These are phyloP conservation scores for Frankliniella fusca DNA, from an alignment of 2,888 invertebrate genomes.

Conservation along the genomic window DNA sequence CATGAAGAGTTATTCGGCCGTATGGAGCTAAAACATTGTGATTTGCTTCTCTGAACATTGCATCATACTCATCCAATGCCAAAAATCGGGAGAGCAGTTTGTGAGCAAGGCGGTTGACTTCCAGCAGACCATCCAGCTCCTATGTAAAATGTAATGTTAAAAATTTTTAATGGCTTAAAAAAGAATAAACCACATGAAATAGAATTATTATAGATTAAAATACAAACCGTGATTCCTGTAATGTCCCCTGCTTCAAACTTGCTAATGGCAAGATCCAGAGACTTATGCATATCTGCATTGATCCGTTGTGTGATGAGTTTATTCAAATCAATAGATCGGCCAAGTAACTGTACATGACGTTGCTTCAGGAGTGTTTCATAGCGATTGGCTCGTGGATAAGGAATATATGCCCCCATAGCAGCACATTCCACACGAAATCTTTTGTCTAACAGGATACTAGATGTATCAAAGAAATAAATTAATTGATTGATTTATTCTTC, in stretches of 20 bases:
- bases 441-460: conserved; percentile 90
- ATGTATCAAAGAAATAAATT: conserved; percentile 36
- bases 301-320: conserved; percentile 90
- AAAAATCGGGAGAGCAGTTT: conserved; percentile 83
- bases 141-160: conserved; percentile 44
- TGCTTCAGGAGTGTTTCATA: conserved; percentile 94
- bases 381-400: conserved; percentile 83
- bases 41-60: conserved; percentile 93
- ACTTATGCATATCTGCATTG: conserved; percentile 92
- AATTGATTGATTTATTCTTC: not conserved
- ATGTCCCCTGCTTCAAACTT: conserved; percentile 96
- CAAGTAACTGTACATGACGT: conserved; percentile 90
- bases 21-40: conserved; percentile 96
- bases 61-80: conserved; percentile 91
- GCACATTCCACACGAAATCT: conserved; percentile 92
- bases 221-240: conserved; percentile 84
- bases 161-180: not conserved
- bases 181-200: not conserved
- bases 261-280: conserved; percentile 89
- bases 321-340: conserved; percentile 94
- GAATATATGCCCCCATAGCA: conserved; percentile 77
- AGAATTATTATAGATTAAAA: not conserved
- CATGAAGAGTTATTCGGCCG: conserved; percentile 92
- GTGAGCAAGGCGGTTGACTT: conserved; percentile 91
- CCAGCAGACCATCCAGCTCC: conserved; percentile 90